Evolutionary conservation across 1,140 invertebrate species (phyloP), one percentile per base, ranked within the genome.

Genomic region (Nebria ingens): DNA sequence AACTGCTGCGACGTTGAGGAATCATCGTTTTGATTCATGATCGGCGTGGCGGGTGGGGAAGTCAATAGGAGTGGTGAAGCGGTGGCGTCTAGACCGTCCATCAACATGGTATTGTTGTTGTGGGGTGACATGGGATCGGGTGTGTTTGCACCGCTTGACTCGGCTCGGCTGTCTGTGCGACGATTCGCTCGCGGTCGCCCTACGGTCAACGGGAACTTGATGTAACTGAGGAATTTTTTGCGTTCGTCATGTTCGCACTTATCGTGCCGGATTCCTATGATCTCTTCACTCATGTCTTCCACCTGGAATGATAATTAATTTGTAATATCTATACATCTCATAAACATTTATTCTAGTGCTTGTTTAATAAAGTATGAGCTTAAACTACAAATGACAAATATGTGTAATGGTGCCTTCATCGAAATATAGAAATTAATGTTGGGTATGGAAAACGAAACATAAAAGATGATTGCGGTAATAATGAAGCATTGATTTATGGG

Each of bases 231-330:
- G 68, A 89, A 92, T 51, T 86, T 83, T 64, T 84, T 86, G 52
- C 82, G 81, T 70, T 94, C 91, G 57, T 85, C 81, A 4, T 77
- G 71, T 73, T 93, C 89, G 62, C 84, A 86, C 42, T 80, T 79
- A 23, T 82, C 78, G 67, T 94, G 91, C 17, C 89, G 76, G 21
- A 72, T 65, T 2, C 73, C 63, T 62, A 84, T 81, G 0, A 79
- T 77, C 56, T 84, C 82, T 56, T 93, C 89, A 13, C 83, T 84
- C 56, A 90, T 68, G 70, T 92, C 89, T 72, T 92, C 90, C 25
- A 78, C 73, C 82, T 87, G 56, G n/a, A n/a, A n/a, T n/a, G n/a
- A n/a, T n/a, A n/a, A n/a, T n/a, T n/a, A n/a, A n/a, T 1, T 67
- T 64, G 52, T n/a, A 20, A 50, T n/a, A 53, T 55, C 56, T 53